Base-by-base conservation (phyloP, 2,888 invertebrate species). In the Cephus pulcher region DNA sequence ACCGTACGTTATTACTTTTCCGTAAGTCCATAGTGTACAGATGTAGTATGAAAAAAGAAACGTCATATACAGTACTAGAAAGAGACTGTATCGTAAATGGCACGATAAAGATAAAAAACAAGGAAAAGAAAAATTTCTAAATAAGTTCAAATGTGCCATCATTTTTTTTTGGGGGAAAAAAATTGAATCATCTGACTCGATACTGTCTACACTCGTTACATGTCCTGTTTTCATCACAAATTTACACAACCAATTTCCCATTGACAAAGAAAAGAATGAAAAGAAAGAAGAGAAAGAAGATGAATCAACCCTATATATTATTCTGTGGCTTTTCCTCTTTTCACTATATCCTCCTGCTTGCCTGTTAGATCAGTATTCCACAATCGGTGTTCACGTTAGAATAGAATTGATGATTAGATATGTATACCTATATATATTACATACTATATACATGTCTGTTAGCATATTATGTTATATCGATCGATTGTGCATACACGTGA, bases 351-450 rank as follows among this genome's bases (percentile, higher is more conserved):
- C 30, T 33, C 34, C 56, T 77, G 32, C 56, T 15, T 56, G 11
- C 30, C 56, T 68, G 15, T 30, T 34, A 77, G 33, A 73, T 73
- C 32, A 32, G 73, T 76, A 73, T 77, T 73, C 73, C 37, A 78
- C 74, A 74, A 74, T 37, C 34, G 73, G 79, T 71, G 76, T 75
- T 77, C 73, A 74, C 30, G 69, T 79, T 35, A 37, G 75, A 80
- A 77, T 74, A 75, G 74, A 73, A 74, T 77, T 30, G 69, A 34
- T 75, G 33, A 71, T 71, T 76, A 32, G 75, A 71, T 78, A 69
- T 75, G 75, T 75, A 71, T 79, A 75, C 75, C 68, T 78, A 75
- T 79, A 37, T 80, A 75, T 82, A 81, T 76, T 56, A 56, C 0
- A 56, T 23, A 56, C 23, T 56, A 56, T 56, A 56, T 56, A 56